Evolutionary conservation across 2,888 invertebrate genomes (phyloP), one percentile per base, ranked within the genome.

Genomic region (Seladonia tumulorum): DNA sequence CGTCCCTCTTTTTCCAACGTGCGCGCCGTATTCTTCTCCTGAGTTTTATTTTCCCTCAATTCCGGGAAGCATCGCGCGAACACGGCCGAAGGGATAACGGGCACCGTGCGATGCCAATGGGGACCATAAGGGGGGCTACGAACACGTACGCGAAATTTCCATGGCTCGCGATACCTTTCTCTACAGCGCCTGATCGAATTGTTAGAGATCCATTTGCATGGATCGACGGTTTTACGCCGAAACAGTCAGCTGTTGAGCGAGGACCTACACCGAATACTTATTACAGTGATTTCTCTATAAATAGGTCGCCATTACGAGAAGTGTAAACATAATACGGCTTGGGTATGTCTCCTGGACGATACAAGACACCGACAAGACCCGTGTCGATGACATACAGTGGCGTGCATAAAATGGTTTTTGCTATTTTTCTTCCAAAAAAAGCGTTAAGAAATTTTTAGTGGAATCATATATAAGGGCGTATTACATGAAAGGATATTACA

Each of bases 41-140:
- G 81, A 82, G 83, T 92, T 92, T 92, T 92, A 92, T 93, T 92
- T 93, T 90, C 91, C 87, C 90, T 90, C 89, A 83, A 90, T 93
- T 93, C 93, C 90, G 90, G 91, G 93, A 94, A 93, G 87, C 85
- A 90, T 88, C 89, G 90, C 89, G 85, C 84, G 85, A 83, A 80
- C 85, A 80, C 87, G 73, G 83, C 83, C 82, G 70, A 85, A 87
- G 88, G 88, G 82, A 88, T 88, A 89, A 89, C 90, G 82, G 90
- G 79, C 85, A 77, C 79, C 83, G 81, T 42, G 85, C 87, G 53
- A 53, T n/a, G 53, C 53, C 53, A 53, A 53, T 53, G 90, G 81
- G 81, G 81, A 78, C 76, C 71, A 81, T 73, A 66, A 18, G 35
- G 66, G 29, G 35, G 29, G 18, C 29, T 10, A 22, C 35, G 66